Evolutionary conservation across 2,888 invertebrate species (phyloP), one percentile per base, ranked within the genome.

Genomic region (Drosophila buzzatii): DNA sequence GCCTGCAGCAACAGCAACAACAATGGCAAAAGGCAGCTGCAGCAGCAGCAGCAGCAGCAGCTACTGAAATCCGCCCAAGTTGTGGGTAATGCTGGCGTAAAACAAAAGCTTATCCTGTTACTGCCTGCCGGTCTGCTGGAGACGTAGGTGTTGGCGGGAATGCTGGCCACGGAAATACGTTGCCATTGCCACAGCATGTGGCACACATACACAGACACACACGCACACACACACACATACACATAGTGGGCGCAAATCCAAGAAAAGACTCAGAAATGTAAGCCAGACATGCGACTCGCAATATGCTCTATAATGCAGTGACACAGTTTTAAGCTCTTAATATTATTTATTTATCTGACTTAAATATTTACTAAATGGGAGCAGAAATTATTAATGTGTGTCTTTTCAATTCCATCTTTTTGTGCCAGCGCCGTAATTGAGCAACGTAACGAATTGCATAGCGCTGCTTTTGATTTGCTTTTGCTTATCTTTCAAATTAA

Each of bases 81-180:
- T 89, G 90, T 79, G 90, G 89, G 86, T 85, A 88, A 90, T 89
- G 85, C 81, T 76, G 86, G 89, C 89, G 90, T 87, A 89, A 90
- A 87, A 87, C 86, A 87, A 87, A 87, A 79, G 86, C 89, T 87
- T 90, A 87, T 87, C 86, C 86, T 83, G 81, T 90, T 86, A 85
- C 84, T 74, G 84, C 59, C 68, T 66, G 55, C 60, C 35, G 60
- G 45, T 42, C 37, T 35, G 37, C 56, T 63, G 70, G 62, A 69
- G 61, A 53, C 63, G 62, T 64, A 41, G 33, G 62, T 66, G 56
- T 37, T 66, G 51, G 39, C 60, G 60, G 56, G 49, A 35, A 63
- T 60, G 70, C 76, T 57, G 66, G 76, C 79, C 76, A 89, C 87
- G 79, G 85, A 87, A 89, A 89, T 89, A 89, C 85, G 79, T 86